phyloP scores from a whole-genome alignment of 2,888 invertebrate genomes.

The Thecocarcelia acutangulata region DNA sequence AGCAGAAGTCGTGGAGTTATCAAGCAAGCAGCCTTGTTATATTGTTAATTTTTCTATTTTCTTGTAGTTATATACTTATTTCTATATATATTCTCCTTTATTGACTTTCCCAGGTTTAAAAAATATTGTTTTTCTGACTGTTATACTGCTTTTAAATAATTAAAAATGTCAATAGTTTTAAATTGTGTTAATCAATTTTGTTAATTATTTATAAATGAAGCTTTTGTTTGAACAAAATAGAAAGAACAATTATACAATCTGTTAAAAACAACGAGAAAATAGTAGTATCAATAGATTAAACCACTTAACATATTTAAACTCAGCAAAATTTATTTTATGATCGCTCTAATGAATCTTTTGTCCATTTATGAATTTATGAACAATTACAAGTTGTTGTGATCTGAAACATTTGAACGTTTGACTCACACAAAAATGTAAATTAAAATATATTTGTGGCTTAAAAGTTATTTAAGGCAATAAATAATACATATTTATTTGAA shows the following conservation, averaged over 20 bases:
- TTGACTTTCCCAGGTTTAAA: not conserved
- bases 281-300: conserved; percentile 41
- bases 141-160: conserved; percentile 47
- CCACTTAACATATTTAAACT: conserved; percentile 38
- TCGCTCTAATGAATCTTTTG: conserved; percentile 52
- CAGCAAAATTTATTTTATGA: conserved; percentile 39
- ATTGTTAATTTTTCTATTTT: no score
- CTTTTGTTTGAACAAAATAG: conserved; percentile 41
- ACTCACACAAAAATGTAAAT: conserved; percentile 48
- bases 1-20: no score
- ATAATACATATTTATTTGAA: conserved; percentile 61
- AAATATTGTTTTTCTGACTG: conserved; percentile 25
- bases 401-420: conserved; percentile 26
- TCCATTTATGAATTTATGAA: conserved; percentile 37
- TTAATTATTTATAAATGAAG: conserved; percentile 32
- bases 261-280: conserved; percentile 10
- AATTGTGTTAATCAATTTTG: conserved; percentile 50
- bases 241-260: conserved; percentile 24
- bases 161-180: conserved; percentile 48
- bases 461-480: conserved; percentile 47
- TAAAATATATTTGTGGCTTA: conserved; percentile 40
- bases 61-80: not conserved
- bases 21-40: no score
- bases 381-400: conserved; percentile 50
- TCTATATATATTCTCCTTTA: not conserved